Conservation (phyloP, 2,888 invertebrate species). For the Drosophila robusta region DNA sequence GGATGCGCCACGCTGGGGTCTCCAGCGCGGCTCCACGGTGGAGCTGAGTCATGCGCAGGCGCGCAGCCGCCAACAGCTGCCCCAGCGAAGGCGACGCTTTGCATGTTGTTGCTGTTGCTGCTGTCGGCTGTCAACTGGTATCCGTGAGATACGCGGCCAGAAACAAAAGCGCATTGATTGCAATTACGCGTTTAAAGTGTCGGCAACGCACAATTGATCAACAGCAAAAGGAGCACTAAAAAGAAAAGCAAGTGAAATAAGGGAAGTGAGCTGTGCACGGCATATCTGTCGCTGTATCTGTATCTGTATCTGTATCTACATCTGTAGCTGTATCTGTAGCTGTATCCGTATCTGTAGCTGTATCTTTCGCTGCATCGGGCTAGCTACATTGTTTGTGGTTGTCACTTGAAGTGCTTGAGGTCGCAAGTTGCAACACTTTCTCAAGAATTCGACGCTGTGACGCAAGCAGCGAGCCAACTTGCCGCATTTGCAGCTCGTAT, state of each 20-base stretch:
- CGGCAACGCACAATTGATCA: constrained; percentile 56
- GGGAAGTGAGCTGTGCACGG: constrained; percentile 51
- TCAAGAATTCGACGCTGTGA: constrained; percentile 64
- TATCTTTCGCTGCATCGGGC: constrained; percentile 27
- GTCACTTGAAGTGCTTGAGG: constrained; percentile 77
- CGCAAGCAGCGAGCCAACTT: constrained; percentile 50
- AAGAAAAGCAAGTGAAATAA: constrained; percentile 22
- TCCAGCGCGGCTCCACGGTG: background rate
- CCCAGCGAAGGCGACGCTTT: constrained; percentile 14
- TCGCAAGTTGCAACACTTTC: constrained; percentile 74
- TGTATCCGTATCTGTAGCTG: constrained; percentile 10
- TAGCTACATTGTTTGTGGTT: constrained; percentile 59
- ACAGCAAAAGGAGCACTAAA: constrained; percentile 10
- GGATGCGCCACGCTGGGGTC: constrained; percentile 25
- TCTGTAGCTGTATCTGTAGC: constrained; percentile 26
- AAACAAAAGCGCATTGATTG: constrained; percentile 62
- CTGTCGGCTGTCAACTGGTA: constrained; percentile 36
- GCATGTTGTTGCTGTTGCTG: constrained; percentile 39
- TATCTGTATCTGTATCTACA: background rate
- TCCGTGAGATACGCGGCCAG: constrained; percentile 48
- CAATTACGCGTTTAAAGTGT: constrained; percentile 69
- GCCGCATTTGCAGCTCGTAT: constrained; percentile 49
- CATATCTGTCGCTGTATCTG: constrained; percentile 31
- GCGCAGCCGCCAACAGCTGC: constrained; percentile 16
- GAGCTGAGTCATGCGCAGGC: constrained; percentile 49